Base-by-base conservation (phyloP, 2,797 vertebrate genomes). In the Sebastes jordani region DNA sequence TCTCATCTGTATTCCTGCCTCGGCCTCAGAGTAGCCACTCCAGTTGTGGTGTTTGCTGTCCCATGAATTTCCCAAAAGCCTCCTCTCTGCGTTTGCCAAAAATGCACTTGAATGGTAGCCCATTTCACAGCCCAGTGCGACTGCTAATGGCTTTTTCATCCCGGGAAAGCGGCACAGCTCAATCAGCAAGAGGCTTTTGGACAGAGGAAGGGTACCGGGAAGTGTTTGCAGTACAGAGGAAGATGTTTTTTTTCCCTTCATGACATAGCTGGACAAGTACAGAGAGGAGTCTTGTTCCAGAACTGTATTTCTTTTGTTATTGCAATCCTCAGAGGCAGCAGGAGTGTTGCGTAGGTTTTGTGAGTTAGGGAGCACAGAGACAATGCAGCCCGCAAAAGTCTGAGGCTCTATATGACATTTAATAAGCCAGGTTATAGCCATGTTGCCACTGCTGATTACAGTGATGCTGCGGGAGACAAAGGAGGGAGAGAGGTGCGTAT, bases 51-150 rank as follows among this genome's bases (percentile, higher is more conserved):
- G 88, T 93, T 91, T 92, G 86, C 78, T 58, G 73, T 88, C 86
- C 85, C 80, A 78, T 80, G 83, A 87, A 78, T 88, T 88, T 88
- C 77, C 87, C 80, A 81, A 82, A 89, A 91, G 85, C 74, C 78
- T 88, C 81, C 73, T 68, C 77, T 77, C 64, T 29, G 74, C 30
- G 1, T 84, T 85, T 86, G 91, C 90, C 91, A 91, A 89, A 90
- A 91, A 87, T 58, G 68, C 87, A 88, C 78, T 78, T 87, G 86
- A 93, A 91, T 60, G 58, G 82, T 79, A 5, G 88, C 83, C 86
- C 87, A 93, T 95, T 95, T 95, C 93, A 95, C 95, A 95, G 94
- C 92, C 92, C 91, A 91, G 77, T 86, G 90, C 80, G 76, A 84
- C 80, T 62, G 81, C 91, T 94, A 95, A 96, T 95, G 90, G 92